Base-by-base conservation (phyloP, 1,140 invertebrate genomes). In the Heterodera schachtii region DNA sequence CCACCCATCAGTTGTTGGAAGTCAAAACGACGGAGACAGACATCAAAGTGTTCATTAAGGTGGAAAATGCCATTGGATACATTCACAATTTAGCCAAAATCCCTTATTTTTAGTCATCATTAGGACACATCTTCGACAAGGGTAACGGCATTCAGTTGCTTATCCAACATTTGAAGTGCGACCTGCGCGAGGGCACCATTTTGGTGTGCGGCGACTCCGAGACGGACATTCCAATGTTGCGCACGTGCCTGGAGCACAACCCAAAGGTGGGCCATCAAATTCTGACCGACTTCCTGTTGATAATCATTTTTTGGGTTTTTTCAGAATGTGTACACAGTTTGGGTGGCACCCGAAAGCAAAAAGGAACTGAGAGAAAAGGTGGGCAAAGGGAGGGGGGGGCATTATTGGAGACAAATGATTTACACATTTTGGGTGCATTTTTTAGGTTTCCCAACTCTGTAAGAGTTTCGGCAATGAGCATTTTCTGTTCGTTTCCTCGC, bases 171-270 rank as follows among this genome's bases (percentile, higher is more conserved):
- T 82, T 86, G 78, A 84, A 88, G 46, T 87, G 81, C 73, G 87
- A 89, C 73, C 77, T 90, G 6, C 75, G 69, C 49, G 77, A 74
- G 41, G 88, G 89, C 67, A 85, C 79, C 21, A 85, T 90, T 75
- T 78, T 90, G 52, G 86, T 90, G 19, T 90, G 88, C 78, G 88
- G 88, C 41, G 88, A 90, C 66, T 87, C 82, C 43, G 81, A 80
- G n/a, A 90, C 89, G 44, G 88, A 89, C 73, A 64, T 89, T 21
- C 88, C 89, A n/a, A 90, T 89, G 89, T 74, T 89, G 41, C 81
- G 83, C 69, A 86, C 82, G 41, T 89, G 88, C 71, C 75, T 89
- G 46, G 78, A 82, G 13, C 70, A 66, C 13, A 86, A 86, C 81
- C 83, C 84, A 5, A 67, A 78, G 21, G 84, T 85, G 19, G 47